phyloP scores from a whole-genome alignment of 2,113 vertebrate species.

The Albula goreensis region DNA sequence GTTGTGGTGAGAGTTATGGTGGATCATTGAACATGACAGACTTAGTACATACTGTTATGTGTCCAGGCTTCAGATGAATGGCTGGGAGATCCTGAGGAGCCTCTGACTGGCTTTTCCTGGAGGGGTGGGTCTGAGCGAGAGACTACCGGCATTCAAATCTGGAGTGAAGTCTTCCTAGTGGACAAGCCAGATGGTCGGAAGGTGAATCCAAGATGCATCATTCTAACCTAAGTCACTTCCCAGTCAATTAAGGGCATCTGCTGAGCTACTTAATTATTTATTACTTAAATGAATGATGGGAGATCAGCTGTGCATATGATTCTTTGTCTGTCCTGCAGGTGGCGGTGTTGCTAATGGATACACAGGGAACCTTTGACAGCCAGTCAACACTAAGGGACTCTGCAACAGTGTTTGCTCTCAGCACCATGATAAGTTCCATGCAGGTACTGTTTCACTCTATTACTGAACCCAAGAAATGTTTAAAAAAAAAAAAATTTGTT shows the following conservation, averaged over 20 bases:
- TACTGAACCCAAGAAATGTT: not conserved
- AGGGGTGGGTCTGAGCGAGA: conserved; percentile 94
- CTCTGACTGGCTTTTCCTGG: conserved; percentile 96
- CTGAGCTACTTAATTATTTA: not conserved
- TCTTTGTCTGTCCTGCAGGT: conserved; percentile 68
- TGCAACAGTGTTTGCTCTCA: conserved; percentile 94
- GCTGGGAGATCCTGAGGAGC: conserved; percentile 88
- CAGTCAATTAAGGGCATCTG: not conserved
- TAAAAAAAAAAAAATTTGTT: no score
- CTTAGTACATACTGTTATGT: conserved; percentile 14
- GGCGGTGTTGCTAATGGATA: conserved; percentile 94
- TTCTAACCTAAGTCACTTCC: not conserved
- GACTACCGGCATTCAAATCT: conserved; percentile 97
- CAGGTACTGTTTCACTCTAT: conserved; percentile 74
- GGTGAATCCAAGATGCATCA: conserved; percentile 61
- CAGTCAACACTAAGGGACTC: conserved; percentile 96
- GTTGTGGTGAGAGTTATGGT: not conserved
- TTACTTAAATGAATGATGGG: not conserved
- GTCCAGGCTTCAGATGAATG: conserved; percentile 81
- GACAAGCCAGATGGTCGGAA: conserved; percentile 90
- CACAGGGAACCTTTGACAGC: conserved; percentile 96
- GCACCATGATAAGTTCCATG: conserved; percentile 99
- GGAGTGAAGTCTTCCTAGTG: conserved; percentile 95
- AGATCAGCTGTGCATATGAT: not conserved
- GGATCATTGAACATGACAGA: not conserved